phyloP scores from a whole-genome alignment of 2,888 invertebrate genomes.

The Gonocerus acuteangulatus region DNA sequence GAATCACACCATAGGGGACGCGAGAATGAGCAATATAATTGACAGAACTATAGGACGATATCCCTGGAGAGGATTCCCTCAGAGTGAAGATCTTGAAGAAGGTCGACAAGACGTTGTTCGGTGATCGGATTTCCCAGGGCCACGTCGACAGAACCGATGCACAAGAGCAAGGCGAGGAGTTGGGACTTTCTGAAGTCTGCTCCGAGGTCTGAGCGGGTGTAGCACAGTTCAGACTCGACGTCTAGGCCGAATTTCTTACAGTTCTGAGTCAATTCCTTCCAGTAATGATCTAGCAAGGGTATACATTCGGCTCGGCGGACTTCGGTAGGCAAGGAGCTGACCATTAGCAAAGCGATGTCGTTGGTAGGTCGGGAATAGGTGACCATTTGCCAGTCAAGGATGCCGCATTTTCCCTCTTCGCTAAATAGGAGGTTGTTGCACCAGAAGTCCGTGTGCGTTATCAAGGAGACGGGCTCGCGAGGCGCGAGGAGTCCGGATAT shows the following conservation, averaged over 20 bases:
- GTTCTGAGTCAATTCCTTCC: constrained; percentile 55
- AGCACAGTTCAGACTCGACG: constrained; percentile 50
- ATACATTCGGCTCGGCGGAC: constrained; percentile 57
- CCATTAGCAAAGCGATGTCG: constrained; percentile 61
- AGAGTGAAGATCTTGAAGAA: constrained; percentile 62
- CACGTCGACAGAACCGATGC: constrained; percentile 73
- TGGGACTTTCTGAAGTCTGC: constrained; percentile 58
- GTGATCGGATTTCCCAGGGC: constrained; percentile 68
- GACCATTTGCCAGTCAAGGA: constrained; percentile 80
- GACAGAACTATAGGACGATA: constrained; percentile 29
- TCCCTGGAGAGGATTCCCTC: constrained; percentile 58
- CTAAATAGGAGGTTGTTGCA: constrained; percentile 69
- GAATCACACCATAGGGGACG: constrained; percentile 18
- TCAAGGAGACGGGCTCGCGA: constrained; percentile 62
- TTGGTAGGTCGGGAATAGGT: constrained; percentile 56
- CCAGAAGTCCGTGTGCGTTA: constrained; percentile 80
- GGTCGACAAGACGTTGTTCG: constrained; percentile 64
- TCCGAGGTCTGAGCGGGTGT: constrained; percentile 49
- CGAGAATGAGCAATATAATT: constrained; percentile 22
- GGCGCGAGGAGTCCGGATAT: constrained; percentile 64
- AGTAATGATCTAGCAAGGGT: constrained; percentile 61
- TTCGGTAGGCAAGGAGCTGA: constrained; percentile 65
- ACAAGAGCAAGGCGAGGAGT: constrained; percentile 64
- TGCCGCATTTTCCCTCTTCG: constrained; percentile 53
- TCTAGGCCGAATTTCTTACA: constrained; percentile 56